Conservation (phyloP, 1,140 invertebrate species). For the Rhopalosiphum maidis region DNA sequence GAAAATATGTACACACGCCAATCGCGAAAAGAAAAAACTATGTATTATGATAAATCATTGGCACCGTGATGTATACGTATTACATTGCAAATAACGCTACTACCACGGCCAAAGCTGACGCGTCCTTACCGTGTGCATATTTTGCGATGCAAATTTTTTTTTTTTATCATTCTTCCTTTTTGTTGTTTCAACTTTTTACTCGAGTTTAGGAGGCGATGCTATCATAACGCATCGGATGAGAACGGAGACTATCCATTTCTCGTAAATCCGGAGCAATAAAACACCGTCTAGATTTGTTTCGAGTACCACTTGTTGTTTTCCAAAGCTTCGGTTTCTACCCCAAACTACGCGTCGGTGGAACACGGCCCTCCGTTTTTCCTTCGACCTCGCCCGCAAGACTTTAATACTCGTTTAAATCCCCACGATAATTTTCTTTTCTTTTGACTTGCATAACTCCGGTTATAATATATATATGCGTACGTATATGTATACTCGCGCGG, state of each 20-base stretch:
- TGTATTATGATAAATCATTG: neutral
- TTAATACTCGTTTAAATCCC: neutral
- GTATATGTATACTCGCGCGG: neutral
- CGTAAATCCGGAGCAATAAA: slow-evolving; percentile 29
- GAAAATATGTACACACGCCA: neutral
- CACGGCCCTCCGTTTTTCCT: neutral
- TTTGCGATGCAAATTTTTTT: neutral
- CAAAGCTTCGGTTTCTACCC: neutral
- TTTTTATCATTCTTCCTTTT: neutral
- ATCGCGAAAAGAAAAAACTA: neutral
- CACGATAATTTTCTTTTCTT: slow-evolving; percentile 42
- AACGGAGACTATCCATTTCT: neutral
- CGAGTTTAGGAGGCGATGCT: neutral
- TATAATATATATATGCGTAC: neutral
- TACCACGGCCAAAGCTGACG: neutral
- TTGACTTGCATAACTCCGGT: slow-evolving; percentile 24
- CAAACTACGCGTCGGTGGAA: neutral
- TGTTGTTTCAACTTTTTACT: neutral
- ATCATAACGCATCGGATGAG: slow-evolving; percentile 8
- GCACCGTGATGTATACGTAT: too few relatives aligned
- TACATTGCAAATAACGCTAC: neutral
- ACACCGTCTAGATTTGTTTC: slow-evolving; percentile 38
- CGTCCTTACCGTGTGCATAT: neutral
- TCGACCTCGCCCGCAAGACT: neutral
- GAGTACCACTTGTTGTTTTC: slow-evolving; percentile 47